Percentiles rank a stretch among this genome's conserved stretches.
phyloP scores from a whole-genome alignment of 2,888 invertebrate genomes.

The Slavum lentiscoides region DNA sequence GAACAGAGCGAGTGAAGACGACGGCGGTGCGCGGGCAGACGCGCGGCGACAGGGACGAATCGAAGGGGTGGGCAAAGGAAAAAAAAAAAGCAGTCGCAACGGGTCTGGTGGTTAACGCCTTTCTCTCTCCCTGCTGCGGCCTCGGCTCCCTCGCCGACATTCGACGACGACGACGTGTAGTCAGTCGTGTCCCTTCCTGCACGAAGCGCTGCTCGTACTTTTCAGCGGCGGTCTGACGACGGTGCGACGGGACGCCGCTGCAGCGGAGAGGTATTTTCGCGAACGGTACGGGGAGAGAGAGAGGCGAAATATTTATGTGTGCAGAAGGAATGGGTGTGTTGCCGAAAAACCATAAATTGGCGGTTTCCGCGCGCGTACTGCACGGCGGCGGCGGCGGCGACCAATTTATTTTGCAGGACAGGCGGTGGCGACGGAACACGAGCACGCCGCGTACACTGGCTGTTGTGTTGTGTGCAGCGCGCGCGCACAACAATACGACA shows the following conservation, averaged over 20 bases:
- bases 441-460: too few species aligned
- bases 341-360: slow-evolving; percentile 52
- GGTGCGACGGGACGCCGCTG: background rate
- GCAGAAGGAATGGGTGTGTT: slow-evolving; percentile 19
- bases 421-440: background rate
- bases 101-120: slow-evolving; percentile 34
- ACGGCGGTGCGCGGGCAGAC: background rate
- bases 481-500: slow-evolving; percentile 45
- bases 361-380: slow-evolving; percentile 37
- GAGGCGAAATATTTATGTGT: background rate
- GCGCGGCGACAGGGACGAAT: background rate
- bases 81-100: slow-evolving; percentile 1
- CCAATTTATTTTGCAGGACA: slow-evolving; percentile 45
- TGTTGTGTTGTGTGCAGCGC: background rate
- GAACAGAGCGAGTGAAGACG: slow-evolving; percentile 12
- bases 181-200: too few species aligned
- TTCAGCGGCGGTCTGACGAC: background rate
- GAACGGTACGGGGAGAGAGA: background rate
- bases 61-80: background rate
- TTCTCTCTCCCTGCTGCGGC: background rate
- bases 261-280: background rate
- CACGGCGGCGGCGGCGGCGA: background rate
- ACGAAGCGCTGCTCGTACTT: too few species aligned
- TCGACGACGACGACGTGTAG: too few species aligned
- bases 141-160: background rate